Conservation (phyloP, 30 jellyfish, hydroid and myxozoan genomes). For the Aurelia aurita region DNA sequence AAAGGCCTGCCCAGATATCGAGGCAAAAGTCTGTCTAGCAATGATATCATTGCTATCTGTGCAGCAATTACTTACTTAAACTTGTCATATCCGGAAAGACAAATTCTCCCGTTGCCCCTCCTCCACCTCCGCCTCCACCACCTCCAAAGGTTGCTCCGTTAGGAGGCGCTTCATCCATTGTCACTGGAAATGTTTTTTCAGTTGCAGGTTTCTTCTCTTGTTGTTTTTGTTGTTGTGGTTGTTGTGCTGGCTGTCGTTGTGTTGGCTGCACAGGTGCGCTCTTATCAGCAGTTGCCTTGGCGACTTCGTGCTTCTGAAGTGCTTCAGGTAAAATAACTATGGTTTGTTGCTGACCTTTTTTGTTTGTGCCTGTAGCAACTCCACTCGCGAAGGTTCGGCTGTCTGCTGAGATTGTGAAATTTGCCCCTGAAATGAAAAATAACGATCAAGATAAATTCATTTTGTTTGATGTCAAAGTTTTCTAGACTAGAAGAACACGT, state of each 20-base stretch:
- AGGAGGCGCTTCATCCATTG: conserved; percentile 32
- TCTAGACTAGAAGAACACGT: no score
- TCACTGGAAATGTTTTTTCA: conserved; percentile 68
- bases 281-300: conserved; percentile 16
- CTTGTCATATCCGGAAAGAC: conserved; percentile 52
- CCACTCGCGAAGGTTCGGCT: conserved; percentile 57
- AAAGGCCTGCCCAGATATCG: no score
- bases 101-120: conserved; percentile 66
- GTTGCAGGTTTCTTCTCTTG: conserved; percentile 14
- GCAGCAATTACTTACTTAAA: conserved; percentile 44
- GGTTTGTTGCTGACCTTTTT: conserved; percentile 74
- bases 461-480: no score
- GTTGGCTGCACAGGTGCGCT: background rate
- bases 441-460: no score
- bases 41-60: no score
- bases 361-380: conserved; percentile 60
- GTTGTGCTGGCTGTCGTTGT: conserved; percentile 16
- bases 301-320: conserved; percentile 33
- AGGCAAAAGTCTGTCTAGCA: no score
- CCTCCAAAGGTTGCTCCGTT: conserved; percentile 69
- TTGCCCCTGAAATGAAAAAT: conserved; percentile 37
- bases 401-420: conserved; percentile 67
- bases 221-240: background rate
- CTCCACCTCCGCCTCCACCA: conserved; percentile 81
- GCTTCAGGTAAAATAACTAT: conserved; percentile 57